Conservation (phyloP, 2,888 invertebrate genomes). For the Hypselothyrea guttata region DNA sequence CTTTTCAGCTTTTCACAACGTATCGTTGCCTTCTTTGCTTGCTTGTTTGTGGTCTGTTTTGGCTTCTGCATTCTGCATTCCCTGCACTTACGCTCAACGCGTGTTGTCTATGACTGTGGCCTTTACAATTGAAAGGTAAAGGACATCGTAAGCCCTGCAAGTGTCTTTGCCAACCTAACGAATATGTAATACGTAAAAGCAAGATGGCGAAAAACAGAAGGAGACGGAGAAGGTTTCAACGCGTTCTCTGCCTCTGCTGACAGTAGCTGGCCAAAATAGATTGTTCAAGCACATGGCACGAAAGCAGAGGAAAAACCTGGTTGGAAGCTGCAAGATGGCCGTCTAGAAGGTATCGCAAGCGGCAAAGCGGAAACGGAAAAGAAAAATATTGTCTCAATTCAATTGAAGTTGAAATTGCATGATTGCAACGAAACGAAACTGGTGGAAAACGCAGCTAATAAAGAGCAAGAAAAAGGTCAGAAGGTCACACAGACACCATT, state of each 20-base stretch:
- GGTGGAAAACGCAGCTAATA: no score
- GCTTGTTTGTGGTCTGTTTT: constrained; percentile 44
- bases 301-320: neutral
- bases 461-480: no score
- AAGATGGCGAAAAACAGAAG: neutral
- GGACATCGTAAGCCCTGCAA: constrained; percentile 32
- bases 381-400: constrained; percentile 80
- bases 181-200: constrained; percentile 30
- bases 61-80: constrained; percentile 43
- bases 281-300: constrained; percentile 6
- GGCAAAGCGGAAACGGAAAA: constrained; percentile 70
- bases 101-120: constrained; percentile 14
- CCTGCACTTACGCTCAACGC: constrained; percentile 32
- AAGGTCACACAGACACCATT: no score
- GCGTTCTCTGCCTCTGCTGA: constrained; percentile 21
- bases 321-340: neutral
- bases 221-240: constrained; percentile 17
- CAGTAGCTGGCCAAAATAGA: constrained; percentile 43
- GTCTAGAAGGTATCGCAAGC: constrained; percentile 53
- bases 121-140: constrained; percentile 41
- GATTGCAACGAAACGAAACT: constrained; percentile 55
- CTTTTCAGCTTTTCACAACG: constrained; percentile 20
- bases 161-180: constrained; percentile 16
- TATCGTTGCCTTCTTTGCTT: constrained; percentile 14
- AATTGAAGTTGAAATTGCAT: constrained; percentile 77